Conservation (phyloP, 2,797 vertebrate genomes). For the Gymnocypris eckloni region DNA sequence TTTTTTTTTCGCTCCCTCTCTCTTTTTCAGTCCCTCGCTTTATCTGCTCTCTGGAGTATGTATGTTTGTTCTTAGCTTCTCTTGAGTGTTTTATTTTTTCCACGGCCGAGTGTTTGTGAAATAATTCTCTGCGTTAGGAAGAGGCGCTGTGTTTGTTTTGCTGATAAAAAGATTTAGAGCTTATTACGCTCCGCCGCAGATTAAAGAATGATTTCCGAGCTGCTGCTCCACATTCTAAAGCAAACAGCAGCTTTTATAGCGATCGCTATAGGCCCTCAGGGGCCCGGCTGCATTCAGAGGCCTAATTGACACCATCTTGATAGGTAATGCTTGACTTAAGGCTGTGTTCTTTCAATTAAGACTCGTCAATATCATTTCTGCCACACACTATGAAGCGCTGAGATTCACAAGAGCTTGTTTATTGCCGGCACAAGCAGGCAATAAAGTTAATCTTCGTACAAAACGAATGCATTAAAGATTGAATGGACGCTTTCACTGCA, state of each 20-base stretch:
- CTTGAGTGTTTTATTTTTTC: conserved; percentile 6
- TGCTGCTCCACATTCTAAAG: conserved; percentile 36
- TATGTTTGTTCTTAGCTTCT: conserved; percentile 19
- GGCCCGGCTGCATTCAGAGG: conserved; percentile 70
- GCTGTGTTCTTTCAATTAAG: conserved; percentile 77
- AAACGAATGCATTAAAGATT: not conserved
- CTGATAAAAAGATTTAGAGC: conserved; percentile 44
- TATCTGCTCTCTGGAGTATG: conserved; percentile 17
- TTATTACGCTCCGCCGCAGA: conserved; percentile 35
- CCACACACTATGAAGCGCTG: conserved; percentile 9
- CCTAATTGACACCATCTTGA: conserved; percentile 78
- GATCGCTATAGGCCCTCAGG: conserved; percentile 46
- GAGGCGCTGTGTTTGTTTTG: conserved; percentile 23
- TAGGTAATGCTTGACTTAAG: conserved; percentile 76
- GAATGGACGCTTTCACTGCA: not conserved
- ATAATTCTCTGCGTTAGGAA: conserved; percentile 10
- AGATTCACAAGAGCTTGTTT: conserved; percentile 14
- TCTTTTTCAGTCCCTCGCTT: conserved; percentile 8
- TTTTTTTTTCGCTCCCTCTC: not conserved
- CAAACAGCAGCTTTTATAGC: conserved; percentile 52
- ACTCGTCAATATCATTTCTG: conserved; percentile 41
- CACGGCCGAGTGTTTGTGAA: not conserved
- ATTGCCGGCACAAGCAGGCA: conserved; percentile 3
- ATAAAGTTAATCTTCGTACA: not conserved
- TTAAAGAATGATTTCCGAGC: conserved; percentile 38